Evolutionary conservation across 2,888 invertebrate genomes (phyloP), one percentile per base, ranked within the genome.

Genomic region (Coelopa pilipes): DNA sequence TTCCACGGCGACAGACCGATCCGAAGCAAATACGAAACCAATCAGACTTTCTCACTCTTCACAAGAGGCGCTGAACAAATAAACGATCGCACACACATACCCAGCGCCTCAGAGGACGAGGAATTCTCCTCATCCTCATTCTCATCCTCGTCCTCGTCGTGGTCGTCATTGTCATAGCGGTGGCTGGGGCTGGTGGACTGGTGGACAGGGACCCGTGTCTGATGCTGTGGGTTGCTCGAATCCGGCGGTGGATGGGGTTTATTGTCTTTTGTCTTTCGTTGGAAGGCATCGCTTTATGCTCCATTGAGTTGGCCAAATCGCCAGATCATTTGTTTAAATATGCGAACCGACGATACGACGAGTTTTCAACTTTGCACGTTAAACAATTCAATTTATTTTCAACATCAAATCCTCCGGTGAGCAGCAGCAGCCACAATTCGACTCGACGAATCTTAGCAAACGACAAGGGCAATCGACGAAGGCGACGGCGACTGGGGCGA

Each of bases 321-420:
- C 83, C 79, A 81, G 83, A 84, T 85, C 85, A 85, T 84, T 85
- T 84, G 85, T 84, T 85, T 86, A 86, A 84, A 85, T 85, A 86
- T 86, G 84, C 86, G 84, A 82, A 82, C 79, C 74, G 74, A 72
- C 74, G 74, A 34, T 34, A 34, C 73, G 72, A 72, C 17, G 34
- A 12, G 53, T 55, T 67, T 59, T 67, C 65, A 70, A 17, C 55
- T 63, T 84, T 85, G 85, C 85, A 84, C 85, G 85, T 83, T 85
- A 84, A 85, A 85, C 85, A 85, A 85, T 85, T 85, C 85, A 85
- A 85, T 85, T 85, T 85, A 85, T 85, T 85, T 85, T 79, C 82
- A 82, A 82, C 83, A 84, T 83, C 82, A 83, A 83, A 82, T 80
- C 63, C 63, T 46, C 47, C n/a, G n/a, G n/a, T n/a, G n/a, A 71